Evolutionary conservation across 2,113 vertebrate genomes (phyloP), one percentile per base, ranked within the genome.

Genomic region (Plestiodon gilberti): DNA sequence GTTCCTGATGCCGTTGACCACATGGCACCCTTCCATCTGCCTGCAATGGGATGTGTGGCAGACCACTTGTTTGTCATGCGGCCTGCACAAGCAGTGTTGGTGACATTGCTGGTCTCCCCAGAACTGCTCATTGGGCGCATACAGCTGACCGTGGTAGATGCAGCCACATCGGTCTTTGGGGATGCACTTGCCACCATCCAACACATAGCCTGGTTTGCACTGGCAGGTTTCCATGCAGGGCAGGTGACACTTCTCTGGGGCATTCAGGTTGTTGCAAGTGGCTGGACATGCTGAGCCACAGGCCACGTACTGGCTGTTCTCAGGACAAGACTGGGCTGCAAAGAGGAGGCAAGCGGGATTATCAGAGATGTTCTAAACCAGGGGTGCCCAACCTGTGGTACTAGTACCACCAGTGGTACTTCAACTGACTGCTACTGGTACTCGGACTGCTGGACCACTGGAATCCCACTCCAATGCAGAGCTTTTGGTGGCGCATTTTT

Each of bases 101-200:
- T 74, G 84, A 35, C 96, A 96, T 3, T 25, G 81, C 71, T 93
- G 89, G n/a, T 96, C 93, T 1, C 85, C 94, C 96, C 95, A 96
- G 93, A 97, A 97, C 22, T 59, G 62, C 78, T 94, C 91, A 2
- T 92, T 91, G 33, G 92, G 92, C 69, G 89, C 85, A 76, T 95
- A 96, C 87, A 96, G 96, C 25, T 79, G 92, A 4, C 96, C 96
- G 71, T 95, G 86, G 81, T 96, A 94, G 69, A 91, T 85, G 81
- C 96, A 97, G 57, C 96, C 94, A 6, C 95, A 96, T 23, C 91
- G 92, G 65, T 84, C 86, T 1, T 52, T 69, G 7, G 94, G 93
- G 20, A 95, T 90, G 48, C 95, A 95, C 43, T 57, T 73, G 0
- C 91, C 95, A 30, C 91, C 92, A 3, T 94, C 94, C 82, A 97